Evolutionary conservation across 2,113 vertebrate genomes (phyloP).

Genomic region (Australoheros scitulus): DNA sequence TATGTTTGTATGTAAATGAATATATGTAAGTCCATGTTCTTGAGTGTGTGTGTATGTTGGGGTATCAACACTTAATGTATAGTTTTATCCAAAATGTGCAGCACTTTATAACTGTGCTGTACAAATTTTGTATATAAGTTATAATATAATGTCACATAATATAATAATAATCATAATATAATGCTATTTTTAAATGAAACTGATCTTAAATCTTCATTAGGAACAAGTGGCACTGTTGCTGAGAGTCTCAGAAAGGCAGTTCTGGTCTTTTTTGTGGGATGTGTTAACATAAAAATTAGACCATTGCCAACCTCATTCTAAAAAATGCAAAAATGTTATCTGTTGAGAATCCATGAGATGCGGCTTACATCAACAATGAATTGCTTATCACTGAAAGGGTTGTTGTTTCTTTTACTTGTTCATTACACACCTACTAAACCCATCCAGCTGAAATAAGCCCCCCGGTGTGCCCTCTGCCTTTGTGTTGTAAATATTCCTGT

Average conservation of each 20-base stretch:
- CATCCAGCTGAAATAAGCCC: slow-evolving; percentile 60
- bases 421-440: slow-evolving; percentile 62
- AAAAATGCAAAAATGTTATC: background rate
- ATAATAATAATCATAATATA: too few relatives aligned
- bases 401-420: slow-evolving; percentile 54
- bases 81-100: background rate
- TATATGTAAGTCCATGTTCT: background rate
- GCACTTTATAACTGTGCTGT: background rate
- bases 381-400: slow-evolving; percentile 26
- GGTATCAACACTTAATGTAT: background rate
- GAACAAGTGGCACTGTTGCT: background rate
- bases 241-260: background rate
- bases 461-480: slow-evolving; percentile 52
- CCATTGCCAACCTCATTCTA: background rate
- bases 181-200: background rate
- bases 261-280: background rate
- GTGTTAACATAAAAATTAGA: background rate
- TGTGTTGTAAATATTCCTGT: slow-evolving; percentile 72
- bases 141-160: background rate
- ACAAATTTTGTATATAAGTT: background rate
- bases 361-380: background rate
- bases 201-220: background rate
- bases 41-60: background rate
- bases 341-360: slow-evolving; percentile 20
- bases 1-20: background rate